phyloP scores from a whole-genome alignment of 2,113 vertebrate species.

The Zosterops borbonicus region DNA sequence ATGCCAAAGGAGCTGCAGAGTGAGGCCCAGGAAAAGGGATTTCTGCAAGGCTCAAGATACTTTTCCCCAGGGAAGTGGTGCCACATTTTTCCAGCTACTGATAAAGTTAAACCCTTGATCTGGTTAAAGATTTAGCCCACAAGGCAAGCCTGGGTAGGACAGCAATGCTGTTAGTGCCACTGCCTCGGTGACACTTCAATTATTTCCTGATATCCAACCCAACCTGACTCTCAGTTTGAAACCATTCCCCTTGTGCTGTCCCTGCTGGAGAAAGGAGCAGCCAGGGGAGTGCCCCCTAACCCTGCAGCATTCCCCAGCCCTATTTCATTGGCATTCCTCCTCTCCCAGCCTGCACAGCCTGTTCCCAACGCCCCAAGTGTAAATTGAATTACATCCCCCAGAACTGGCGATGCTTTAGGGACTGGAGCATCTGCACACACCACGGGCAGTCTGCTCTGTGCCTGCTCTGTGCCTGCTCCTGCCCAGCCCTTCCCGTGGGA shows the following conservation, averaged over 20 bases:
- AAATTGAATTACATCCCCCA: conserved; percentile 36
- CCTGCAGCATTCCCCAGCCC: neutral
- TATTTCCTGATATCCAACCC: neutral
- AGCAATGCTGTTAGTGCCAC: conserved; percentile 15
- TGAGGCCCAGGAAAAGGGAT: neutral
- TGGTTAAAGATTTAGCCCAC: conserved; percentile 41
- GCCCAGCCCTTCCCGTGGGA: neutral
- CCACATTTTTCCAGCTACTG: conserved; percentile 58
- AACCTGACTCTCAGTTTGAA: neutral
- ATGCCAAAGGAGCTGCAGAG: neutral
- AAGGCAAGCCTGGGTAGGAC: conserved; percentile 21
- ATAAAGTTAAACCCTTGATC: conserved; percentile 72
- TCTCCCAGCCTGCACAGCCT: conserved; percentile 27
- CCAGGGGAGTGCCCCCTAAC: neutral
- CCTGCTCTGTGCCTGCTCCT: neutral
- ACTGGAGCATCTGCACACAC: conserved; percentile 8
- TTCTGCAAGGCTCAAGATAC: neutral
- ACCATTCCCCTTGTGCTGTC: neutral
- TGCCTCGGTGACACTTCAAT: neutral
- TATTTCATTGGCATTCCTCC: conserved; percentile 25
- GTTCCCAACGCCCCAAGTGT: neutral
- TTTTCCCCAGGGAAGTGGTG: conserved; percentile 34
- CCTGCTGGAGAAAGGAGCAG: neutral
- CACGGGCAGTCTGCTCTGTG: neutral
- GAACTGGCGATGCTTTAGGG: neutral